Conservation (phyloP, 2,888 invertebrate species). For the Drosophila tanythrix region DNA sequence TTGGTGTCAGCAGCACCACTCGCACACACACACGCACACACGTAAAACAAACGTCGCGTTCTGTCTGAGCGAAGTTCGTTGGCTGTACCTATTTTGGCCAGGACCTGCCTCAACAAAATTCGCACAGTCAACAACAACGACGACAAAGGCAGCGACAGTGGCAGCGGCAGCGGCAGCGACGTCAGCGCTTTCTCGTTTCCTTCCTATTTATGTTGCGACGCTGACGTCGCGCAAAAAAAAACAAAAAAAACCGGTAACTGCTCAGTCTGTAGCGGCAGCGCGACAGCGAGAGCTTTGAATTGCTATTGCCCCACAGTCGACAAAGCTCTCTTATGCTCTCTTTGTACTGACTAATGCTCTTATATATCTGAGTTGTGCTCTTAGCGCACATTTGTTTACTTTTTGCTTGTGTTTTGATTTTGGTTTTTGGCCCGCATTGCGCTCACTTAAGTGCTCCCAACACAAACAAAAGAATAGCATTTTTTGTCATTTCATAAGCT, state of each 20-base stretch:
- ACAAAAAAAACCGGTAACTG: constrained; percentile 66
- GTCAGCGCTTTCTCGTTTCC: constrained; percentile 71
- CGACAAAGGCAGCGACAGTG: constrained; percentile 6
- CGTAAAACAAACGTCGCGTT: constrained; percentile 27
- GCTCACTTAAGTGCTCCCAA: neutral
- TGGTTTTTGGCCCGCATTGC: constrained; percentile 54
- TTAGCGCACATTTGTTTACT: constrained; percentile 52
- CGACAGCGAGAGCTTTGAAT: constrained; percentile 37
- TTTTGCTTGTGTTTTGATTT: constrained; percentile 51
- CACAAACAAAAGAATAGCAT: neutral
- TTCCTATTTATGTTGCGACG: constrained; percentile 72
- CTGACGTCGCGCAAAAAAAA: constrained; percentile 34
- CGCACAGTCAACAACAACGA: constrained; percentile 52
- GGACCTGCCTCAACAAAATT: constrained; percentile 84
- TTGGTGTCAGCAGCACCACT: constrained; percentile 51
- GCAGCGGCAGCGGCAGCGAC: constrained; percentile 28
- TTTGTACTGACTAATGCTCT: constrained; percentile 27
- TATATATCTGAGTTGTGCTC: constrained; percentile 10
- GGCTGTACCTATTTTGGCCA: constrained; percentile 84
- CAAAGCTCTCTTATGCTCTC: constrained; percentile 11
- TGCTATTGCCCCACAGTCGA: constrained; percentile 34
- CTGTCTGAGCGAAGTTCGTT: constrained; percentile 82
- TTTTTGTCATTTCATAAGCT: constrained; percentile 43
- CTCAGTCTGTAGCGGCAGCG: constrained; percentile 35
- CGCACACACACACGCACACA: constrained; percentile 27